Conservation (phyloP, 2,888 invertebrate genomes). For the Allygus modestus region DNA sequence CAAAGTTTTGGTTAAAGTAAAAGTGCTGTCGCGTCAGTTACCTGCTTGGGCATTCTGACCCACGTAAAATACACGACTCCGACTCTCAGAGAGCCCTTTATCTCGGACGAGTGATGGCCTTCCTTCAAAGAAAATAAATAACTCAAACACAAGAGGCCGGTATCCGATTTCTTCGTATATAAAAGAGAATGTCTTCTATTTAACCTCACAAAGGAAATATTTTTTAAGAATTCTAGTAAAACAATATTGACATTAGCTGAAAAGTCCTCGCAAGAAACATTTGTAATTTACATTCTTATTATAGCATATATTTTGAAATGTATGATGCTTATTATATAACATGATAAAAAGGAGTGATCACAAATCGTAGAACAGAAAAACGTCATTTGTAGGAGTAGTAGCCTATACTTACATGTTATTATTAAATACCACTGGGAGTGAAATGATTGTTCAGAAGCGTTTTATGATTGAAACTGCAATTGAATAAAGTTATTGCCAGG, state of each 20-base stretch:
- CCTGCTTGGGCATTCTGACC: constrained; percentile 32
- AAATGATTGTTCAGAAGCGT: too few relatives aligned
- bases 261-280: too few relatives aligned
- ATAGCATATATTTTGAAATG: too few relatives aligned
- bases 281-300: too few relatives aligned
- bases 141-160: background rate
- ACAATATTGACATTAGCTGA: background rate
- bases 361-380: too few relatives aligned
- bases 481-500: too few relatives aligned
- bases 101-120: background rate
- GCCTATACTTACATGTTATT: too few relatives aligned
- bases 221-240: background rate
- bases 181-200: background rate
- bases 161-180: background rate
- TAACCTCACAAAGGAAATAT: background rate
- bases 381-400: too few relatives aligned
- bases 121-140: constrained; percentile 7
- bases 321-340: too few relatives aligned
- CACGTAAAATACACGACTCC: constrained; percentile 31
- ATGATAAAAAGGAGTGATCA: too few relatives aligned
- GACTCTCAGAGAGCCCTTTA: constrained; percentile 2
- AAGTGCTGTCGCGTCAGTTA: background rate
- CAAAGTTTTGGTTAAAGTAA: background rate
- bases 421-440: too few relatives aligned
- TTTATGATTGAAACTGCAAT: too few relatives aligned